Percentiles rank a stretch among this genome's conserved stretches.
These are phyloP conservation scores for Muraenolepis orangiensis DNA, from an alignment of 2,797 vertebrate species.

Conservation along the genomic window DNA sequence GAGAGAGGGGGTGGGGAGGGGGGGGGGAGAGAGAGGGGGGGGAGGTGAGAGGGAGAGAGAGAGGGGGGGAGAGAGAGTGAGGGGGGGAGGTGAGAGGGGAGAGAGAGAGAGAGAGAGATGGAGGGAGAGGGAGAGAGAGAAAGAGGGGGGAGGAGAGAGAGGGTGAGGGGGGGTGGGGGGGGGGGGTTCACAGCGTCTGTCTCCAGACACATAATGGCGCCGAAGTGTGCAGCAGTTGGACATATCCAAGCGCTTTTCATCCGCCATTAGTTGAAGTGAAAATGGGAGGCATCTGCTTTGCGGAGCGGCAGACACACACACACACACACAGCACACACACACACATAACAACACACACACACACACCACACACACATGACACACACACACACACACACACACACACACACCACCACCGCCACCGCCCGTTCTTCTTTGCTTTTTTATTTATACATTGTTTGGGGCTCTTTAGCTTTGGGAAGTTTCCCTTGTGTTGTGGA, in stretches of 20 bases:
- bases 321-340: too few species aligned
- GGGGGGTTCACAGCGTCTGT: conserved; percentile 56
- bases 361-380: conserved; percentile 1
- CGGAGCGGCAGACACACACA: conserved; percentile 19
- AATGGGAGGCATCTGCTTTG: conserved; percentile 50
- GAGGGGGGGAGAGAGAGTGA: too few species aligned
- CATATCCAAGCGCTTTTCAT: conserved; percentile 48
- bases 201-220: conserved; percentile 49
- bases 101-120: too few species aligned
- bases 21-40: too few species aligned
- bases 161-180: too few species aligned
- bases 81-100: too few species aligned
- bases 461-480: neutral
- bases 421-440: neutral
- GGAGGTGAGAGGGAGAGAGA: too few species aligned
- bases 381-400: conserved; percentile 1
- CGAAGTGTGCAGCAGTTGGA: conserved; percentile 47
- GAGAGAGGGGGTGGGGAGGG: too few species aligned
- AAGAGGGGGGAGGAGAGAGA: too few species aligned
- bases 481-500: neutral
- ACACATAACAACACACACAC: too few species aligned
- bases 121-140: too few species aligned
- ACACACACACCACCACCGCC: neutral
- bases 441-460: neutral
- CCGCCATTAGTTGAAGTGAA: conserved; percentile 47